Evolutionary conservation across 2,797 vertebrate genomes (phyloP).

Genomic region (Huso huso): DNA sequence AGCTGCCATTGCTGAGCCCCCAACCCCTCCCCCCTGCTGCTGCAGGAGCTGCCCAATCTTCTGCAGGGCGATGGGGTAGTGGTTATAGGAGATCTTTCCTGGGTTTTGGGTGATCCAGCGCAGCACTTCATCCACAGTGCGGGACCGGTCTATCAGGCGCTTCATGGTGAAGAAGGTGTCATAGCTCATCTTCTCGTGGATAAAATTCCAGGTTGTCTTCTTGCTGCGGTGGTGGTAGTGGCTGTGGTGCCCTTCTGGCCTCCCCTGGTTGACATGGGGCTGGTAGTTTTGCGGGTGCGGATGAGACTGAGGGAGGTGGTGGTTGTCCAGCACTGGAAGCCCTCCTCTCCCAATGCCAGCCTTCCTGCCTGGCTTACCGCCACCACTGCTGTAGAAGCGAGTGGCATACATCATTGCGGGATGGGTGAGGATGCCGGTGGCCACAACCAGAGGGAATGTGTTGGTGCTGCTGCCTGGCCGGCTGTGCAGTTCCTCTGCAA

Average conservation of each 20-base stretch:
- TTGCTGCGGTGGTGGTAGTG: conserved; percentile 42
- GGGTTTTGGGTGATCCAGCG: conserved; percentile 90
- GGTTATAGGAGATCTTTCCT: conserved; percentile 74
- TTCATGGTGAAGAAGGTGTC: conserved; percentile 86
- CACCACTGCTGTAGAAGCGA: conserved; percentile 46
- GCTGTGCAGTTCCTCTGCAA: not conserved
- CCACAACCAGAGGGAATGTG: too few species aligned
- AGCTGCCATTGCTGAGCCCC: conserved; percentile 6
- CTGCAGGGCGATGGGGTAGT: conserved; percentile 80
- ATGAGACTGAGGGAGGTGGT: conserved; percentile 27
- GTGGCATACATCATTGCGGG: conserved; percentile 52
- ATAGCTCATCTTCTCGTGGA: conserved; percentile 79
- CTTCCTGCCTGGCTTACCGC: conserved; percentile 49
- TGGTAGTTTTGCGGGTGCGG: too few species aligned
- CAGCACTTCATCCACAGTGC: conserved; percentile 73
- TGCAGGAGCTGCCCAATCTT: conserved; percentile 76
- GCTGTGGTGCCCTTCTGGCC: too few species aligned
- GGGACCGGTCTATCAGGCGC: conserved; percentile 78
- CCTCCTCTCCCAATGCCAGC: conserved; percentile 40
- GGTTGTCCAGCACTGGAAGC: conserved; percentile 44
- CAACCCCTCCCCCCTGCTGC: conserved; percentile 21
- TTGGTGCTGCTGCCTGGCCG: not conserved
- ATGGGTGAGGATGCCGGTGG: not conserved
- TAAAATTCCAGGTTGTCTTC: conserved; percentile 80
- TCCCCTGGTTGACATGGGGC: too few species aligned